phyloP scores from a whole-genome alignment of 2,113 vertebrate genomes.

The Alectura lathami region DNA sequence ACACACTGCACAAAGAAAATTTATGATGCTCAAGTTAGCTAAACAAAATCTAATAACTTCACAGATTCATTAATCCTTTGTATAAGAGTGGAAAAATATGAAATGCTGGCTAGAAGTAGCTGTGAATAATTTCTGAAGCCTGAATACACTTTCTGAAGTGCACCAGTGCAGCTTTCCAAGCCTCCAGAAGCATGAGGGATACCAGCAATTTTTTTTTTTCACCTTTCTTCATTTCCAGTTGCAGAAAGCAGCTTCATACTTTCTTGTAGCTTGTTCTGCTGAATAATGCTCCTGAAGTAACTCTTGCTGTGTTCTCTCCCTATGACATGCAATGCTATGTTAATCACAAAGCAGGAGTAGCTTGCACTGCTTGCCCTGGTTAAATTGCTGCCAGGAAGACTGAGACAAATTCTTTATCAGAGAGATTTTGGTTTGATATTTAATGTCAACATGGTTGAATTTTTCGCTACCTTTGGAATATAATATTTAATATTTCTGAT shows the following conservation, averaged over 20 bases:
- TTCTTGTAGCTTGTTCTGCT: background rate
- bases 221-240: background rate
- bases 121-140: background rate
- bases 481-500: background rate
- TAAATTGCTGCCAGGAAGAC: background rate
- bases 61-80: background rate
- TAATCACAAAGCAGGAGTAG: background rate
- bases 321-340: background rate
- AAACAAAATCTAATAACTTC: background rate
- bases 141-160: no score
- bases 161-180: background rate
- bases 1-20: background rate
- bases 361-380: background rate
- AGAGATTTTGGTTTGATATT: background rate
- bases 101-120: background rate
- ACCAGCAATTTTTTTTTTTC: background rate
- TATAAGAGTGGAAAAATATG: background rate
- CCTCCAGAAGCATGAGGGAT: background rate
- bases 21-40: background rate
- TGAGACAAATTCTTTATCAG: background rate
- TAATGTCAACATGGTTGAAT: background rate
- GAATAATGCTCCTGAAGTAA: background rate
- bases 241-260: background rate
- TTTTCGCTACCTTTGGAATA: background rate
- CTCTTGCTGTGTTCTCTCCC: background rate